Base-by-base conservation (phyloP, 2,888 invertebrate genomes). In the Heterodera filipjevi region DNA sequence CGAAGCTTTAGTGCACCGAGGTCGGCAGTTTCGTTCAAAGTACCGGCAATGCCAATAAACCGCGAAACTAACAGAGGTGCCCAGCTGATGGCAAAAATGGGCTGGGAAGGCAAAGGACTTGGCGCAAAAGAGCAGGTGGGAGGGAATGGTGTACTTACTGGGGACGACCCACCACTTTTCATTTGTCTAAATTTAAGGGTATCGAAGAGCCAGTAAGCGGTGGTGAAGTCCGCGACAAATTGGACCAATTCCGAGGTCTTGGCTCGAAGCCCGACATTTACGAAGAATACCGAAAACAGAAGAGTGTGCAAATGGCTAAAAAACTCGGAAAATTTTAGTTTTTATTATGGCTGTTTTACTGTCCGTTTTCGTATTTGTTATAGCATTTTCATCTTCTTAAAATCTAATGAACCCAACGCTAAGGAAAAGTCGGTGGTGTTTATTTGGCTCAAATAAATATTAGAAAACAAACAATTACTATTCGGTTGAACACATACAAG, bases 61-160 rank as follows among this genome's bases (percentile, higher is more conserved):
- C 27, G 79, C 14, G 93, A 95, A 79, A 93, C 93, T 81, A 98
- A 98, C 91, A 96, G 96, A 90, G 98, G 98, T 0, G 98, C 98
- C 91, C 96, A 96, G 91, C 92, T 99, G 91, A 92, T 98, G 81
- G 94, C 94, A 90, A 96, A 96, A 92, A 98, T 99, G 97, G 98
- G 91, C 3, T 99, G 98, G 98, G 93, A 94, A 81, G 97, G 97
- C 64, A 93, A 93, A 66, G 98, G 98, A 14, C 92, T 99, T 16
- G 98, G 98, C 30, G 94, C 94, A 0, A 93, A 95, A 80, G 97
- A 96, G 82, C 81, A 80, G 76, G 83, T 82, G 35, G 14, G 16
- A n/a, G 8, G n/a, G 35, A 49, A 0, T 46, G 46, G 35, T 19
- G 8, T 5, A 8, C n/a, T 76, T 32, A 35, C 6, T 14, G 1